Base-by-base conservation (phyloP, 2,113 vertebrate species). In the Paralichthys olivaceus region DNA sequence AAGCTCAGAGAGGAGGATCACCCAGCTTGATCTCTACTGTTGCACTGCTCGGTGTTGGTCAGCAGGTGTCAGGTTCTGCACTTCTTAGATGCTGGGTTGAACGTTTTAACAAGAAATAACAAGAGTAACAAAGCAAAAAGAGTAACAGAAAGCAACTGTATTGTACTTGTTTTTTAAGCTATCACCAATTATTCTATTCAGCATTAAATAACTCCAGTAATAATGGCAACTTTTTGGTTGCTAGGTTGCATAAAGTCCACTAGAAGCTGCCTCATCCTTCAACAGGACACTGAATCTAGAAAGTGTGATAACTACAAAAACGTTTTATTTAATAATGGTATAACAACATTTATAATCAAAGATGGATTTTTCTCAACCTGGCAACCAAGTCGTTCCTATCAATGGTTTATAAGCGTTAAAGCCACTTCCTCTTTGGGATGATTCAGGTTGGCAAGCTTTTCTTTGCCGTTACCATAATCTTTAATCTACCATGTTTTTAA, bases 21-120 rank as follows among this genome's bases (percentile, higher is more conserved):
- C 32, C 7, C 15, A 14, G 45, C 6, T 20, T 40, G 2, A 12
- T 45, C 4, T 25, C n/a, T 54, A 32, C 37, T 28, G 23, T 19
- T 90, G 84, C 69, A 78, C 3, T 78, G 29, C 68, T 66, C 45
- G 43, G 4, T 40, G n/a, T n/a, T 68, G 32, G 69, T 40, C 89
- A 80, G 73, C 63, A 90, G 87, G 73, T 82, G 87, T 85, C 89
- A 81, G 5, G 26, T 40, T 66, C 11, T 22, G 19, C 49, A 25
- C 2, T 22, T 5, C 8, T 58, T 34, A 29, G 34, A 54, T 56
- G 22, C 2, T 13, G 3, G 51, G 20, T n/a, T 22, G n/a, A n/a
- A n/a, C n/a, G n/a, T n/a, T n/a, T n/a, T n/a, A n/a, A n/a, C n/a
- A n/a, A n/a, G n/a, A n/a, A n/a, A n/a, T n/a, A n/a, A n/a, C n/a